Conservation (phyloP, 2,888 invertebrate species). For the Nomada hirtipes region DNA sequence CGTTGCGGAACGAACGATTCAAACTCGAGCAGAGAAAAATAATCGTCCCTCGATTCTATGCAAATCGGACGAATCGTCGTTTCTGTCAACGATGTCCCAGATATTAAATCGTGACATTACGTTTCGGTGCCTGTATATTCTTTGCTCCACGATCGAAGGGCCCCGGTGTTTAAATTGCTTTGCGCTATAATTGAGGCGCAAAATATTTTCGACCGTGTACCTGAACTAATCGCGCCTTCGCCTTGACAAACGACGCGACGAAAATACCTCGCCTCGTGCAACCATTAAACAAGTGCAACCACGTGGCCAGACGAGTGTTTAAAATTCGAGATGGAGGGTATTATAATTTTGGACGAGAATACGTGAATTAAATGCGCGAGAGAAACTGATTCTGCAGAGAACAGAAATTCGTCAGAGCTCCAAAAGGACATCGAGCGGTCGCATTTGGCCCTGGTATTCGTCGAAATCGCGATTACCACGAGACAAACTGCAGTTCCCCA, state of each 20-base stretch:
- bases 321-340: background rate
- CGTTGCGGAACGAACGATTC: conserved; percentile 12
- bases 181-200: conserved; percentile 14
- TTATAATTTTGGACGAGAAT: background rate
- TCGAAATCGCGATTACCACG: background rate
- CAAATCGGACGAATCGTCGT: conserved; percentile 23
- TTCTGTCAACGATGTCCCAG: conserved; percentile 11
- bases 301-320: background rate
- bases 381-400: background rate
- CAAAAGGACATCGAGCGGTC: background rate
- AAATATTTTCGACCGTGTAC: conserved; percentile 34
- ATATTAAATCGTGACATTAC: conserved; percentile 20
- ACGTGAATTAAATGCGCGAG: background rate
- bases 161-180: conserved; percentile 17
- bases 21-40: conserved; percentile 9
- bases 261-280: conserved; percentile 45
- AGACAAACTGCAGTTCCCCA: conserved; percentile 24
- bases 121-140: background rate
- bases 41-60: conserved; percentile 31
- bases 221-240: conserved; percentile 49
- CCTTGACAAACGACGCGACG: conserved; percentile 55
- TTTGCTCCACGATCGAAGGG: background rate
- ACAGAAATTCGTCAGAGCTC: background rate
- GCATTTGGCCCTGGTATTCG: background rate
- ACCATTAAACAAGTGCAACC: conserved; percentile 35